These are phyloP conservation scores for Cyclina sinensis DNA, from an alignment of 1,140 invertebrate species.

Conservation along the genomic window DNA sequence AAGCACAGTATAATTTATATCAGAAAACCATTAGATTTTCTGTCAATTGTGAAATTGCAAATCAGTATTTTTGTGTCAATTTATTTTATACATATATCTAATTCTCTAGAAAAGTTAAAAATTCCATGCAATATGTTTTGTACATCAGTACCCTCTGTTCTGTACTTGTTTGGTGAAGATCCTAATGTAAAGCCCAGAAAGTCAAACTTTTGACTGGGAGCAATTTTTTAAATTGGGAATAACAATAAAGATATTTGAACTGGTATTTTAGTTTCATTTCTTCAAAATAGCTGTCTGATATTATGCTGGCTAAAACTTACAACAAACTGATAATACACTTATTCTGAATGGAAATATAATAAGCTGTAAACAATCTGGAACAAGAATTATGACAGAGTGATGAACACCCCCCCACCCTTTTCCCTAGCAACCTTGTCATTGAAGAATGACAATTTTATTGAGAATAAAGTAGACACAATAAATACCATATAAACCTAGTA, in stretches of 20 bases:
- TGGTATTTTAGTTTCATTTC: conserved; percentile 18
- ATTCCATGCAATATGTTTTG: conserved; percentile 13
- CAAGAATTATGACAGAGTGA: conserved; percentile 12
- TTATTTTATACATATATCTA: conserved; percentile 16
- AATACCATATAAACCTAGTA: conserved; percentile 15
- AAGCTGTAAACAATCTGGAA: conserved; percentile 19
- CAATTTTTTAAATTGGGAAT: conserved; percentile 9
- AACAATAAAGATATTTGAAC: conserved; percentile 1
- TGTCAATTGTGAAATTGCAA: conserved; percentile 14
- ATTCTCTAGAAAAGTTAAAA: conserved; percentile 1
- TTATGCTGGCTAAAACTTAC: conserved; percentile 7
- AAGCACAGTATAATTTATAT: conserved; percentile 9
- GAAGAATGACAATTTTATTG: not conserved
- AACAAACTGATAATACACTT: conserved; percentile 21
- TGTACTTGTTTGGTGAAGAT: conserved; percentile 7
- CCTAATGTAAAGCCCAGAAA: not conserved
- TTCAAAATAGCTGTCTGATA: conserved; percentile 28
- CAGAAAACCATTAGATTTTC: conserved; percentile 13
- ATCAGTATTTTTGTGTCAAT: conserved; percentile 14
- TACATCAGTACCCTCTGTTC: conserved; percentile 6
- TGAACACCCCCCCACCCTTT: not conserved
- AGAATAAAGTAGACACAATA: not conserved
- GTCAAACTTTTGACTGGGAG: conserved; percentile 24
- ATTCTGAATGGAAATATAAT: conserved; percentile 27
- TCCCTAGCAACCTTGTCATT: not conserved